These are phyloP conservation scores for Pristis pectinata DNA, from an alignment of 2,797 vertebrate genomes.

Conservation along the genomic window DNA sequence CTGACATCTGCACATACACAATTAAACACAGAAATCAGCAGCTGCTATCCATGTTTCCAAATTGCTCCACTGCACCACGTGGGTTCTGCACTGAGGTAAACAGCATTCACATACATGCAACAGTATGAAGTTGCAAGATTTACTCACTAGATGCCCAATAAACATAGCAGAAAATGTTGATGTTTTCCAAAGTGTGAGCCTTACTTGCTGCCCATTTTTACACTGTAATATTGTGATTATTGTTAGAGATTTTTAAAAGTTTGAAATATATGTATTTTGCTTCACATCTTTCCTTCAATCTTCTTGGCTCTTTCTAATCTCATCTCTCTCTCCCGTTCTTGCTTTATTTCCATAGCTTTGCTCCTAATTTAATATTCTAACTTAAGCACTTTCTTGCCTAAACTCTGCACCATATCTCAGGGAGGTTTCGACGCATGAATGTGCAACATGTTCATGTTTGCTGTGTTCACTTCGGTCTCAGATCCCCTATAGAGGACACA, in stretches of 20 bases:
- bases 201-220: not conserved
- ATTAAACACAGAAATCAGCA: not conserved
- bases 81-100: too few species aligned
- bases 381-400: not conserved
- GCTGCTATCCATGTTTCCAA: not conserved
- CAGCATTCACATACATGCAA: not conserved
- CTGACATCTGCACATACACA: not conserved
- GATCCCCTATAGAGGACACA: not conserved
- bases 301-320: not conserved
- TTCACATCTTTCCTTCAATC: not conserved
- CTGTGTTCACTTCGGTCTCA: not conserved
- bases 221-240: not conserved
- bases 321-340: not conserved
- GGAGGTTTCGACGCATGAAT: not conserved
- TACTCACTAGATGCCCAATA: not conserved
- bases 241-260: not conserved
- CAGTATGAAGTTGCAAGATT: not conserved
- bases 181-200: not conserved
- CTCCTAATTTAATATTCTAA: not conserved
- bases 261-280: not conserved
- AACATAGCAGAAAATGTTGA: not conserved
- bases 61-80: not conserved
- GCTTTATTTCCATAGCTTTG: not conserved
- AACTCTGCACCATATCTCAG: not conserved
- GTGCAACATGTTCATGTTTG: not conserved